Percentiles rank a stretch among this genome's conserved stretches.
These are phyloP conservation scores for Leucoraja ocellata DNA, from an alignment of 2,797 vertebrate genomes.

Conservation along the genomic window DNA sequence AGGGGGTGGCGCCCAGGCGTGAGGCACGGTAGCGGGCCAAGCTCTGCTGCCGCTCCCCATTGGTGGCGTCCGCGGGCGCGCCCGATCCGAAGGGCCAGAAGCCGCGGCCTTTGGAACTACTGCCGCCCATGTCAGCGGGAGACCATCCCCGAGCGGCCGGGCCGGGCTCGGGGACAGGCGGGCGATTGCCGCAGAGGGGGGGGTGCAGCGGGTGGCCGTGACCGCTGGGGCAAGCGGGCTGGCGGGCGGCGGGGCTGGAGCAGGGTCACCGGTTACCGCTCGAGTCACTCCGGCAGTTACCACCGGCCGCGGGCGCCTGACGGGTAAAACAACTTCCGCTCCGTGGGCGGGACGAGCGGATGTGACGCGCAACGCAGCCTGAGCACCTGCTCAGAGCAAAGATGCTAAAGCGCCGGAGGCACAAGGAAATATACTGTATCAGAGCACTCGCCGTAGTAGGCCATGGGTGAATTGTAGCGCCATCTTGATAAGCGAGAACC, in stretches of 20 bases:
- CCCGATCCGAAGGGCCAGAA: constrained; percentile 78
- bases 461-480: too few relatives aligned
- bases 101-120: constrained; percentile 81
- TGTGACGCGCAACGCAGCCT: too few relatives aligned
- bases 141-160: constrained; percentile 26
- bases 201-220: neutral
- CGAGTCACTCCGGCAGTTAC: neutral
- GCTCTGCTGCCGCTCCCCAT: constrained; percentile 69
- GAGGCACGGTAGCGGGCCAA: constrained; percentile 67
- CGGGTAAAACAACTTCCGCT: neutral
- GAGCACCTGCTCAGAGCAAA: too few relatives aligned
- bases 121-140: constrained; percentile 70
- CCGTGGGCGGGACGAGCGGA: neutral
- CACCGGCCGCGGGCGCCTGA: neutral
- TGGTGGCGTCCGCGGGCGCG: constrained; percentile 57
- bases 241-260: too few relatives aligned
- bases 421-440: too few relatives aligned
- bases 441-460: too few relatives aligned
- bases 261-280: neutral
- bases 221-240: neutral
- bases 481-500: too few relatives aligned
- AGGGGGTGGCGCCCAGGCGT: constrained; percentile 68
- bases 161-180: neutral
- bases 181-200: neutral
- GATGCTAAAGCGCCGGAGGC: too few relatives aligned